phyloP scores from a whole-genome alignment of 2,888 invertebrate species.

The Reticulitermes lucifugus region DNA sequence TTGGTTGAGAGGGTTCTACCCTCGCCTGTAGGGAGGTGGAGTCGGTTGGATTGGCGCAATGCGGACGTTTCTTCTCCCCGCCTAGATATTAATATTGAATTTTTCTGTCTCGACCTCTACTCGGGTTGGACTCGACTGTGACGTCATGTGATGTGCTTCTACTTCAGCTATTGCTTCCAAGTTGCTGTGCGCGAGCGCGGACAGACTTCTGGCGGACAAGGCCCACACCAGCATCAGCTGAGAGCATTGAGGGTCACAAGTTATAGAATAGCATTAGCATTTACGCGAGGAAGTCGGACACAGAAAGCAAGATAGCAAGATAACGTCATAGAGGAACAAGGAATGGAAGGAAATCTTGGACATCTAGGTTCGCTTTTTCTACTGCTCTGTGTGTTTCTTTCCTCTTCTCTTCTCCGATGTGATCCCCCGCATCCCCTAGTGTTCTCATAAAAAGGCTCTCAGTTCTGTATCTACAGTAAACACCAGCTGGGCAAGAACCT shows the following conservation, averaged over 20 bases:
- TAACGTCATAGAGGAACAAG: constrained; percentile 39
- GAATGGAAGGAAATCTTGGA: constrained; percentile 19
- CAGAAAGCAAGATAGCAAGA: constrained; percentile 31
- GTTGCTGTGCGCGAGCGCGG: constrained; percentile 35
- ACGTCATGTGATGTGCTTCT: constrained; percentile 57
- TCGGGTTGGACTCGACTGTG: constrained; percentile 62
- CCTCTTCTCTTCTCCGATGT: constrained; percentile 6
- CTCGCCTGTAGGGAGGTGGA: constrained; percentile 51
- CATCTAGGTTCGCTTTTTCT: constrained; percentile 52
- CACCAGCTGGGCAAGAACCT: background rate
- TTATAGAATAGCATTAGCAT: constrained; percentile 39
- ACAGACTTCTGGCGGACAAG: constrained; percentile 35
- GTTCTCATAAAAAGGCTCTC: constrained; percentile 49
- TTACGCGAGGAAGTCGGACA: constrained; percentile 19
- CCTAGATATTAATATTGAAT: constrained; percentile 86
- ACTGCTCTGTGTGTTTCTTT: constrained; percentile 12
- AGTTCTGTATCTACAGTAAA: constrained; percentile 26
- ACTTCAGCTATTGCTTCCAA: background rate
- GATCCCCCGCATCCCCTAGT: constrained; percentile 37
- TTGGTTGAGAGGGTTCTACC: constrained; percentile 52
- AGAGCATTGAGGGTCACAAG: constrained; percentile 42
- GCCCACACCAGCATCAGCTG: constrained; percentile 31
- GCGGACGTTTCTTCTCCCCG: constrained; percentile 71
- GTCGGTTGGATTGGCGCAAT: constrained; percentile 66
- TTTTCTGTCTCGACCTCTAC: constrained; percentile 73